A percentile compares a stretch with the other conserved stretches of the same genome.
phyloP scores from a whole-genome alignment of 2,888 invertebrate genomes.

The Formica aserva region DNA sequence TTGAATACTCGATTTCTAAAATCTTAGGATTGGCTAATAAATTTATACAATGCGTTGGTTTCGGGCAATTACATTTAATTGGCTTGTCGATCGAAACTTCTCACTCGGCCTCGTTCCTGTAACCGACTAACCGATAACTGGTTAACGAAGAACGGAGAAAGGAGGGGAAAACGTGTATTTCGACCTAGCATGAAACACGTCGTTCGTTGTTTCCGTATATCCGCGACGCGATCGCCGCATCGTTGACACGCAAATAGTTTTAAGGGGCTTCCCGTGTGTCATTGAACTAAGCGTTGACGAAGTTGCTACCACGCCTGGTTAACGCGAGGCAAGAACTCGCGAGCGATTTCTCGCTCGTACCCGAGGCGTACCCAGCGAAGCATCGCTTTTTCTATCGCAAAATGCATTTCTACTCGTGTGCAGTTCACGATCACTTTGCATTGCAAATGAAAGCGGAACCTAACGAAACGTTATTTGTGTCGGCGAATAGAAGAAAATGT shows the following conservation, averaged over 20 bases:
- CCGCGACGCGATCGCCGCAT: slow-evolving; percentile 42
- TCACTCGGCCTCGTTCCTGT: slow-evolving; percentile 52
- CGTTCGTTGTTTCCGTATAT: slow-evolving; percentile 56
- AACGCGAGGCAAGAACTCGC: slow-evolving; percentile 58
- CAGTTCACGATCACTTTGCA: slow-evolving; percentile 54
- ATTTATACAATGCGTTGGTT: not conserved
- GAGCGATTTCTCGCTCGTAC: slow-evolving; percentile 42
- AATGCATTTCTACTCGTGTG: slow-evolving; percentile 48
- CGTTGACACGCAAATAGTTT: slow-evolving; percentile 79
- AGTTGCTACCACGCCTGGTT: slow-evolving; percentile 15
- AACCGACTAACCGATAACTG: slow-evolving; percentile 61
- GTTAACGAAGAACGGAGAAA: slow-evolving; percentile 37
- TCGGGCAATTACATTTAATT: slow-evolving; percentile 52
- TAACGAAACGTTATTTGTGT: slow-evolving; percentile 51
- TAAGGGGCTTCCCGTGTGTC: slow-evolving; percentile 77
- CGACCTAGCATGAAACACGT: slow-evolving; percentile 31
- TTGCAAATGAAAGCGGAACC: slow-evolving; percentile 61
- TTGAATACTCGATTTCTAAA: not conserved
- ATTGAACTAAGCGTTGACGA: slow-evolving; percentile 37
- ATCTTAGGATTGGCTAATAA: not conserved
- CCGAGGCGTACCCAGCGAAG: slow-evolving; percentile 32
- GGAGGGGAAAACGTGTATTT: slow-evolving; percentile 20
- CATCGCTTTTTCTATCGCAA: slow-evolving; percentile 51
- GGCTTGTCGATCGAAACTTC: slow-evolving; percentile 46
- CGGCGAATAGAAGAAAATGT: slow-evolving; percentile 25